Conservation (phyloP, 2,888 invertebrate species). For the Apodemia zela region DNA sequence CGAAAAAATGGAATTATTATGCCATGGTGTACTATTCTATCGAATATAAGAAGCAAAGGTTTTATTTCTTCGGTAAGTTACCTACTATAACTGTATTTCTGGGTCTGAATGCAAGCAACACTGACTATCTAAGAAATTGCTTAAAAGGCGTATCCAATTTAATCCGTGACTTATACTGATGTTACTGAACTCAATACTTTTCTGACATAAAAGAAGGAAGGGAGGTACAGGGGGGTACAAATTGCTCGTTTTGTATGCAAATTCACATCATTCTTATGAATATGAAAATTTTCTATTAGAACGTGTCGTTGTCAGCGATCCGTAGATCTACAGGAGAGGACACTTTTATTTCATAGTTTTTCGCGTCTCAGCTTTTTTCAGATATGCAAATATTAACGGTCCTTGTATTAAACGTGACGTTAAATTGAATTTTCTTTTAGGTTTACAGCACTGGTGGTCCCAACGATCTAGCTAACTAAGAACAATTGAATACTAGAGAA, state of each 20-base stretch:
- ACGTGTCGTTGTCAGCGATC: slow-evolving; percentile 75
- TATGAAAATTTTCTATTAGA: slow-evolving; percentile 81
- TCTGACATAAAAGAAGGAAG: slow-evolving; percentile 55
- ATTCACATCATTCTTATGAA: slow-evolving; percentile 77
- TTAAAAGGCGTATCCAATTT: too few relatives aligned
- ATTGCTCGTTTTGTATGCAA: slow-evolving; percentile 79
- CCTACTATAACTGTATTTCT: too few relatives aligned
- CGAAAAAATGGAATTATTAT: too few relatives aligned
- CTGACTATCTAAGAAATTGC: too few relatives aligned
- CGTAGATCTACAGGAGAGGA: slow-evolving; percentile 58
- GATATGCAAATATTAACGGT: slow-evolving; percentile 42
- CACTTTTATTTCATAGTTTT: slow-evolving; percentile 49
- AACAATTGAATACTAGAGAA: too few relatives aligned
- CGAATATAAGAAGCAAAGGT: too few relatives aligned
- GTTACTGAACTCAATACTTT: not conserved
- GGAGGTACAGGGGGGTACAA: slow-evolving; percentile 55
- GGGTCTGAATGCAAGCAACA: too few relatives aligned
- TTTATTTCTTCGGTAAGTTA: too few relatives aligned
- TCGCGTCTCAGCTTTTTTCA: slow-evolving; percentile 50
- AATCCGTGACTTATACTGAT: too few relatives aligned
- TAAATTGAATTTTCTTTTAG: not conserved
- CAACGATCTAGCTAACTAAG: too few relatives aligned
- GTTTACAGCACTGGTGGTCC: not conserved
- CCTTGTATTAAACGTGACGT: not conserved
- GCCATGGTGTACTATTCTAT: too few relatives aligned